These are phyloP conservation scores for Stenoptilia bipunctidactyla DNA, from an alignment of 2,888 invertebrate species.

Conservation along the genomic window DNA sequence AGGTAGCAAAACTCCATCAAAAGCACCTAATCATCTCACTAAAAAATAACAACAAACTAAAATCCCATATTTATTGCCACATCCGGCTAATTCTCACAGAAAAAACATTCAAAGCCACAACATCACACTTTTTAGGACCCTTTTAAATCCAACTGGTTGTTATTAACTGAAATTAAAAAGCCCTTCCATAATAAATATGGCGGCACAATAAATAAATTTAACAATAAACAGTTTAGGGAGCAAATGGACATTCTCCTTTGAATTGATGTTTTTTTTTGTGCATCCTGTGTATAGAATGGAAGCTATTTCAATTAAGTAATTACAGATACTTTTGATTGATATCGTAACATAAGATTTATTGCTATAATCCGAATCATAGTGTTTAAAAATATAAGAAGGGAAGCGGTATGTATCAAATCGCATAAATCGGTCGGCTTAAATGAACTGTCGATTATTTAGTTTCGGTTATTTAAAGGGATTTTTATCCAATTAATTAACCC, in stretches of 20 bases:
- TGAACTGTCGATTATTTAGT: too few relatives aligned
- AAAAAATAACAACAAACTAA: not conserved
- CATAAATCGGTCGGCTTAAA: too few relatives aligned
- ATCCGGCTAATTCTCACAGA: constrained; percentile 22
- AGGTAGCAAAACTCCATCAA: constrained; percentile 1
- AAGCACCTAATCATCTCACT: not conserved
- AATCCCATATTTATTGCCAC: constrained; percentile 16
- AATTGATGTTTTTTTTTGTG: constrained; percentile 5
- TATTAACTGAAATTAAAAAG: constrained; percentile 15
- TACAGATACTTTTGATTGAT: too few relatives aligned
- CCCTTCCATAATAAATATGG: constrained; percentile 10
- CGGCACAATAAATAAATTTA: constrained; percentile 17
- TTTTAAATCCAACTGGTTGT: constrained; percentile 19
- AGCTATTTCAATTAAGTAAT: not conserved
- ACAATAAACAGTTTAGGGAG: constrained; percentile 19
- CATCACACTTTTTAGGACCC: constrained; percentile 20
- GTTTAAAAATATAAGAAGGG: too few relatives aligned
- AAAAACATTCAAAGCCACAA: constrained; percentile 21
- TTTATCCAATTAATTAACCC: too few relatives aligned
- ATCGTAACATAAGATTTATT: too few relatives aligned
- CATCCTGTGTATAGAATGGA: not conserved
- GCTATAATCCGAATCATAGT: too few relatives aligned
- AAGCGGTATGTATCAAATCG: too few relatives aligned
- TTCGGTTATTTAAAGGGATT: too few relatives aligned
- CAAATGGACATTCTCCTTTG: constrained; percentile 4